Percentiles rank a stretch among this genome's conserved stretches.
phyloP scores from a whole-genome alignment of 2,797 vertebrate species.

The Nannoperca obscura region DNA sequence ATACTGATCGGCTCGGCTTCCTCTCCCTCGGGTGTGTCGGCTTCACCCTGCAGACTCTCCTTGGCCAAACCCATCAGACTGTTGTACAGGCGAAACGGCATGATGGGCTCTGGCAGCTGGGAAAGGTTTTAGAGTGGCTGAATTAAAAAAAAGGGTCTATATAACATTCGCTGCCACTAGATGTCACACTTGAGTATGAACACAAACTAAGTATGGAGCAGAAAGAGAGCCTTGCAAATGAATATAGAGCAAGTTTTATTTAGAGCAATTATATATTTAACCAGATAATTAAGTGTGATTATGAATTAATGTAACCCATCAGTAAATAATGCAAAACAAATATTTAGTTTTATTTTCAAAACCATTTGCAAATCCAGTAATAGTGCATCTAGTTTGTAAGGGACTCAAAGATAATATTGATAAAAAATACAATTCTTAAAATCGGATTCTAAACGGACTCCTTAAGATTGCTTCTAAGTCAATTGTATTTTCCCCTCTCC shows the following conservation, averaged over 20 bases:
- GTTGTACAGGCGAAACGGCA: slow-evolving; percentile 94
- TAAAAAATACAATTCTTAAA: too few species aligned
- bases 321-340: too few species aligned
- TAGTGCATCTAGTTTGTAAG: background rate
- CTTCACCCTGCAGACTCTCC: slow-evolving; percentile 89
- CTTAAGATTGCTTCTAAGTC: too few species aligned
- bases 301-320: too few species aligned
- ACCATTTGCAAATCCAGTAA: background rate
- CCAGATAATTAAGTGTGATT: too few species aligned
- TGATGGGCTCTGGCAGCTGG: slow-evolving; percentile 95
- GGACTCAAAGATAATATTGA: background rate
- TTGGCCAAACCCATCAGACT: slow-evolving; percentile 95
- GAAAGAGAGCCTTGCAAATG: background rate
- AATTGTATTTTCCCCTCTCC: too few species aligned
- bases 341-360: background rate
- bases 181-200: background rate
- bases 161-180: too few species aligned
- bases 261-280: background rate
- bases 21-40: slow-evolving; percentile 77
- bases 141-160: background rate
- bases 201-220: background rate
- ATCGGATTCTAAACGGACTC: too few species aligned
- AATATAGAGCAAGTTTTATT: background rate
- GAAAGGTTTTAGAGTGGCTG: background rate
- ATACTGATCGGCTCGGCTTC: slow-evolving; percentile 51